Evolutionary conservation across 2,888 invertebrate genomes (phyloP).

Genomic region (Apocheima hispidaria): DNA sequence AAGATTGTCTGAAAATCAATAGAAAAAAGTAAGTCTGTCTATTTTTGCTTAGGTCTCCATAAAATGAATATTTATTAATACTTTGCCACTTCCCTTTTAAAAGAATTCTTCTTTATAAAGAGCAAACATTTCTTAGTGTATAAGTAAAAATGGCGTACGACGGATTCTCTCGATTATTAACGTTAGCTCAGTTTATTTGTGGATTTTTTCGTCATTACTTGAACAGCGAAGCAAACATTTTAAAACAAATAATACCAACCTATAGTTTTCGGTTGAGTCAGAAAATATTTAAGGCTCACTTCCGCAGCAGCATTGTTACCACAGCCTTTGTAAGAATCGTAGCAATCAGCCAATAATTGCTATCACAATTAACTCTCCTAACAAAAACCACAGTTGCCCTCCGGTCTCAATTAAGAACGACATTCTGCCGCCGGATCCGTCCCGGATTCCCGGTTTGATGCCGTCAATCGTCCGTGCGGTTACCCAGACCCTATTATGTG

Average conservation of each 20-base stretch:
- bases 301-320: conserved; percentile 16
- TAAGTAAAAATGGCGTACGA: too few species aligned
- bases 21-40: too few species aligned
- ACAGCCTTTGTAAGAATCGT: conserved; percentile 21
- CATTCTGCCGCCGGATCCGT: conserved; percentile 21
- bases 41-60: too few species aligned
- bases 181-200: too few species aligned
- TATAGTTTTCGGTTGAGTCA: background rate
- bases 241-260: too few species aligned
- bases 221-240: background rate
- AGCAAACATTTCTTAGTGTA: too few species aligned
- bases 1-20: too few species aligned
- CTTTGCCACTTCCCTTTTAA: too few species aligned
- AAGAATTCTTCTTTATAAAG: too few species aligned
- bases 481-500: conserved; percentile 19
- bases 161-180: too few species aligned
- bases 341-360: conserved; percentile 32
- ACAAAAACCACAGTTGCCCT: conserved; percentile 29
- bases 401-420: conserved; percentile 33
- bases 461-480: conserved; percentile 24
- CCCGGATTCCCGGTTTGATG: conserved; percentile 22
- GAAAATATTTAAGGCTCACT: conserved; percentile 10
- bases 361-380: conserved; percentile 30
- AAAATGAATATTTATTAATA: too few species aligned
- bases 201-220: background rate